A percentile compares a stretch with the other conserved stretches of the same genome.
Conservation (phyloP, 2,888 invertebrate species). For the Drosophila diplacantha region DNA sequence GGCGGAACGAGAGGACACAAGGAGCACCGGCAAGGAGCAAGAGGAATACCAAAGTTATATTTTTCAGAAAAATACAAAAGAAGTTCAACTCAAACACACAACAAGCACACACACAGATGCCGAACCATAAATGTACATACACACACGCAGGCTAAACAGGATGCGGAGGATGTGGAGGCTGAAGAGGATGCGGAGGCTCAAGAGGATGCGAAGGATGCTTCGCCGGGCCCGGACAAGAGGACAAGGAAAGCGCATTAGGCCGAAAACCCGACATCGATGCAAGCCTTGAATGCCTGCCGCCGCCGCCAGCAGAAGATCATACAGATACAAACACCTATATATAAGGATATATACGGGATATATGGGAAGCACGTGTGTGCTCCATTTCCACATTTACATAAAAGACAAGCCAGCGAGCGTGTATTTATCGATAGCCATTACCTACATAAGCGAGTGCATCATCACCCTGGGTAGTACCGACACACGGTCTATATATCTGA, state of each 20-base stretch:
- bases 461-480: conserved; percentile 21
- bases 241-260: conserved; percentile 36
- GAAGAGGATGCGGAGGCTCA: background rate
- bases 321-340: conserved; percentile 25
- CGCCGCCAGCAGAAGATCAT: conserved; percentile 12
- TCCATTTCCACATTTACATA: conserved; percentile 65
- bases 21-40: conserved; percentile 35
- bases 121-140: conserved; percentile 46
- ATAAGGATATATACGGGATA: conserved; percentile 20
- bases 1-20: background rate
- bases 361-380: conserved; percentile 42
- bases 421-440: conserved; percentile 61
- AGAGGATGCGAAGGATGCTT: conserved; percentile 9
- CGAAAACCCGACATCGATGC: conserved; percentile 10
- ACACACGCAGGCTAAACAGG: conserved; percentile 10
- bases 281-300: background rate
- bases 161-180: conserved; percentile 5
- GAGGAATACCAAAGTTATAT: conserved; percentile 71
- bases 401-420: conserved; percentile 67
- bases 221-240: conserved; percentile 11
- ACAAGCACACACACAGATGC: conserved; percentile 31
- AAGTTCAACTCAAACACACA: conserved; percentile 39
- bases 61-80: conserved; percentile 70
- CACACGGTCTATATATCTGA: conserved; percentile 1
- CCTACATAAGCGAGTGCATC: conserved; percentile 49